phyloP scores from a whole-genome alignment of 2,113 vertebrate species.

The Dissostichus mawsoni region DNA sequence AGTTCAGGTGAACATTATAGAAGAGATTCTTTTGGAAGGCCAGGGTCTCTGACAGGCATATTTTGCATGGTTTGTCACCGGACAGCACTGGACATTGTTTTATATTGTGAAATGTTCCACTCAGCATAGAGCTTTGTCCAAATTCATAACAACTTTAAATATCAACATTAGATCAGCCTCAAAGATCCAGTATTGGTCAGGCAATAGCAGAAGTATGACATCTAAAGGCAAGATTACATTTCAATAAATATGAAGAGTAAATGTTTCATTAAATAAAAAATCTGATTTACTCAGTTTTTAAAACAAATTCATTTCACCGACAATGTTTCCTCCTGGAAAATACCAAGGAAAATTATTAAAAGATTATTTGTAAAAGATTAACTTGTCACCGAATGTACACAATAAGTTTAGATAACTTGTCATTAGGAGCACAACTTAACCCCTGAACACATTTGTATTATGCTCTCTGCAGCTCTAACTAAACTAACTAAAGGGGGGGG shows the following conservation, averaged over 20 bases:
- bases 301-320: too few relatives aligned
- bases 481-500: not conserved
- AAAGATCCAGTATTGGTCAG: not conserved
- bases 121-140: not conserved
- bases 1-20: too few relatives aligned
- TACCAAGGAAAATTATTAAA: not conserved
- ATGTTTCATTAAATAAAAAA: too few relatives aligned
- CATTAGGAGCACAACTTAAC: not conserved
- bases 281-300: not conserved
- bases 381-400: not conserved
- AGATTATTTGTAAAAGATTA: not conserved
- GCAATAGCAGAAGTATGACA: not conserved
- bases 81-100: not conserved
- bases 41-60: not conserved
- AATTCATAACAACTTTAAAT: not conserved
- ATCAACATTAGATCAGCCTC: not conserved
- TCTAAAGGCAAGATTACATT: not conserved
- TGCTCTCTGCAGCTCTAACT: not conserved
- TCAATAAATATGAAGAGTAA: too few relatives aligned
- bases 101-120: not conserved
- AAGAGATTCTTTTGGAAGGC: too few relatives aligned
- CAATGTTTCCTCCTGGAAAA: not conserved
- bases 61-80: not conserved
- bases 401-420: not conserved
- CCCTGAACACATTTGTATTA: not conserved